Percentiles rank a stretch among this genome's conserved stretches.
Evolutionary conservation across 2,888 invertebrate genomes (phyloP).

Genomic region (Lomographa bimaculata): DNA sequence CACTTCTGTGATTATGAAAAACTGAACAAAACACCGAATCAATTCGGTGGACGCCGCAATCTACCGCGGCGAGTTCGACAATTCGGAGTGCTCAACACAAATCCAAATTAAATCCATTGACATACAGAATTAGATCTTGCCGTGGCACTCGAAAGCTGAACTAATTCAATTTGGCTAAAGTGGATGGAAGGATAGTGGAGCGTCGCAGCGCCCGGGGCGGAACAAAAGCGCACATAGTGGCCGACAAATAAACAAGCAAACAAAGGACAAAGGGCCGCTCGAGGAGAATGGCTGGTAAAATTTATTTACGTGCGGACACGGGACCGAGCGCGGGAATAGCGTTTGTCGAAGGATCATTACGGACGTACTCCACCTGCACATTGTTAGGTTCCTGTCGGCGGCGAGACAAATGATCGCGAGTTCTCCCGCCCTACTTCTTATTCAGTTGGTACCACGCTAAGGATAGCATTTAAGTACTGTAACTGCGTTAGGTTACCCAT

Average conservation of each 20-base stretch:
- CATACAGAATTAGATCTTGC: conserved; percentile 63
- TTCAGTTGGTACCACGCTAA: conserved; percentile 2
- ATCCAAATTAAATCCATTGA: conserved; percentile 74
- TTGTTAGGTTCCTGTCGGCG: conserved; percentile 5
- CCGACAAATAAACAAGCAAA: conserved; percentile 49
- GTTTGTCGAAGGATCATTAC: conserved; percentile 42
- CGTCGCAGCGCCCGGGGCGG: conserved; percentile 35
- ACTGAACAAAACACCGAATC: conserved; percentile 43
- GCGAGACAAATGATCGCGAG: conserved; percentile 14
- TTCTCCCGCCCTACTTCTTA: background rate
- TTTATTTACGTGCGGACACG: conserved; percentile 49
- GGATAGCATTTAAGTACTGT: too few relatives aligned
- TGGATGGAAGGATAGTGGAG: conserved; percentile 52
- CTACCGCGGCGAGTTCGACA: conserved; percentile 7
- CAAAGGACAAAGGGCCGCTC: conserved; percentile 47
- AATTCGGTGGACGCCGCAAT: conserved; percentile 28
- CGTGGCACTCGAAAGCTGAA: conserved; percentile 49
- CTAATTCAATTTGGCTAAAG: conserved; percentile 66
- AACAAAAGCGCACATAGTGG: conserved; percentile 59
- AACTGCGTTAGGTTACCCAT: too few relatives aligned
- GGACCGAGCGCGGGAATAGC: conserved; percentile 44
- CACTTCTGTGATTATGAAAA: conserved; percentile 46
- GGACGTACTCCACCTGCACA: conserved; percentile 19
- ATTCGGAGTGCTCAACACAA: conserved; percentile 27
- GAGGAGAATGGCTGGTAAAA: conserved; percentile 47